These are phyloP conservation scores for Urophycis tenuis DNA, from an alignment of 2,797 vertebrate genomes.

Conservation along the genomic window DNA sequence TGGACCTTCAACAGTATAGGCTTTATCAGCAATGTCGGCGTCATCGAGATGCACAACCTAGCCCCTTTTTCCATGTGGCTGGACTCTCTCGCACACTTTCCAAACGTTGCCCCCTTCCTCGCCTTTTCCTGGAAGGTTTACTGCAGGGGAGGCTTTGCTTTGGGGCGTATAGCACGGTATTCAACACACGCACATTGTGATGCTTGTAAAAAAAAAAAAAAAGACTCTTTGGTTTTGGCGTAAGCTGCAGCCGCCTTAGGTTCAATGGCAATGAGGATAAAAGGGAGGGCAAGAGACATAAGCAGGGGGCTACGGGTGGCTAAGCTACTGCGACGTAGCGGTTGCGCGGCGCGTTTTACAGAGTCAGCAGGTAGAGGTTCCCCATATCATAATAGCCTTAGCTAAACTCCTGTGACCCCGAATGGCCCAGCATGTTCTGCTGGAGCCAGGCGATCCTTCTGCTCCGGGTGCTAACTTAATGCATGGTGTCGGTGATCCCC, in stretches of 20 bases:
- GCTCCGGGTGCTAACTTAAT: not conserved
- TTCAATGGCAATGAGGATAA: constrained; percentile 50
- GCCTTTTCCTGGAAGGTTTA: not conserved
- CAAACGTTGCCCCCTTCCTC: constrained; percentile 27
- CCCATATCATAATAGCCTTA: constrained; percentile 67
- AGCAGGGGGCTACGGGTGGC: constrained; percentile 45
- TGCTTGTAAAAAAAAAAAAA: constrained; percentile 33
- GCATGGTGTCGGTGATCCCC: too few species aligned
- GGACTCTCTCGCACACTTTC: not conserved
- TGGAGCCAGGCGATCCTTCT: constrained; percentile 22
- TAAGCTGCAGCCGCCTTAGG: constrained; percentile 43
- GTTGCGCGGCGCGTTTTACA: constrained; percentile 41
- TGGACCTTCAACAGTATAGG: constrained; percentile 19
- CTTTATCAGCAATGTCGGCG: constrained; percentile 48
- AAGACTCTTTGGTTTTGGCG: constrained; percentile 46
- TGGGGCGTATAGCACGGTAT: constrained; percentile 38
- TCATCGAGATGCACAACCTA: constrained; percentile 18
- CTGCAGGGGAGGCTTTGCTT: constrained; percentile 11
- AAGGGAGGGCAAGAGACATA: constrained; percentile 46
- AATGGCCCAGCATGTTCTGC: constrained; percentile 38
- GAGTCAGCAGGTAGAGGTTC: constrained; percentile 64
- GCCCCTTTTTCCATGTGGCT: constrained; percentile 17
- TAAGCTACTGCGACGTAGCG: constrained; percentile 52
- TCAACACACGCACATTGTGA: constrained; percentile 39
- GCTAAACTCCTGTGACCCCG: constrained; percentile 56